phyloP scores from a whole-genome alignment of 2,888 invertebrate species.

The Synergus japonicus region DNA sequence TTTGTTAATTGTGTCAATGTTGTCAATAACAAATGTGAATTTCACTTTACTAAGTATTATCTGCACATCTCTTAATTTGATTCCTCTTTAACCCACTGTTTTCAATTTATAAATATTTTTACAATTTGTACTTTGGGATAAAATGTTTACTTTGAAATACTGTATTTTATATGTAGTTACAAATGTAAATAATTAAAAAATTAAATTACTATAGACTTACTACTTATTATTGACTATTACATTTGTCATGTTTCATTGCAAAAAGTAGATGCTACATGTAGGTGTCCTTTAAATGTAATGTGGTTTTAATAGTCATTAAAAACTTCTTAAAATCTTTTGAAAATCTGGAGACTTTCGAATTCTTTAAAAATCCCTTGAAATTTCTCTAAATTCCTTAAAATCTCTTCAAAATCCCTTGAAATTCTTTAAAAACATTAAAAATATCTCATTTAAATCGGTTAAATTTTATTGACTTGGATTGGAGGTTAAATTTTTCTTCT shows the following conservation, averaged over 20 bases:
- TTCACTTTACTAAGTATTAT: not conserved
- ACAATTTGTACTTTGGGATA: not conserved
- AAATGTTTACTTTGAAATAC: not conserved
- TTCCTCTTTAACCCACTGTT: not conserved
- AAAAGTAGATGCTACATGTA: no score
- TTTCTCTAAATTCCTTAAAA: no score
- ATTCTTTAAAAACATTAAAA: no score
- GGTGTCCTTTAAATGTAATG: no score
- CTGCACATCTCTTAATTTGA: not conserved
- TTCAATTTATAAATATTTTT: constrained; percentile 16
- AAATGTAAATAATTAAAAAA: not conserved
- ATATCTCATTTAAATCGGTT: no score
- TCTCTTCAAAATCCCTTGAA: no score
- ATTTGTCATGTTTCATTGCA: not conserved
- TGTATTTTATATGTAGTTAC: not conserved
- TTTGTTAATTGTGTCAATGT: not conserved
- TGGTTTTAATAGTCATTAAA: no score
- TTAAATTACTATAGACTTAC: not conserved
- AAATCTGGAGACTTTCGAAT: no score
- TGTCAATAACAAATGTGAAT: not conserved
- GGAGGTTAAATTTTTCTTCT: no score
- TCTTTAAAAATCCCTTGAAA: no score
- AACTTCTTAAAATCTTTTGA: no score
- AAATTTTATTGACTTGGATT: no score
- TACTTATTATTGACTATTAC: not conserved